Percentiles rank a stretch among this genome's conserved stretches.
Evolutionary conservation across 2,888 invertebrate species (phyloP).

Genomic region (Drosophila niveifrons): DNA sequence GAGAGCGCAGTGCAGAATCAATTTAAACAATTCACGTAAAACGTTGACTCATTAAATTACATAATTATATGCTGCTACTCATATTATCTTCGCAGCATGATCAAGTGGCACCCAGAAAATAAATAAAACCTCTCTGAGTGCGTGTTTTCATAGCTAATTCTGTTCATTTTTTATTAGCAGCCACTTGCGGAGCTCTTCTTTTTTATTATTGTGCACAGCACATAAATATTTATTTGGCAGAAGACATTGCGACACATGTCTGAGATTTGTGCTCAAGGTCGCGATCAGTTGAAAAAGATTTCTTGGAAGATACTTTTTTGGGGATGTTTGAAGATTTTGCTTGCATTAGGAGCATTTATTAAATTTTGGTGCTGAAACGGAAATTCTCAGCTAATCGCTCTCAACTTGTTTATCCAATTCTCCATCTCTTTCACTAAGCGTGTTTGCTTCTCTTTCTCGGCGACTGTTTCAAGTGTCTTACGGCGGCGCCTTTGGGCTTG

Average conservation of each 20-base stretch:
- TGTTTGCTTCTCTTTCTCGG: constrained; percentile 14
- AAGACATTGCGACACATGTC: constrained; percentile 34
- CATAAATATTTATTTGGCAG: constrained; percentile 60
- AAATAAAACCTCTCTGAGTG: constrained; percentile 18
- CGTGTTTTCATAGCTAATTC: constrained; percentile 57
- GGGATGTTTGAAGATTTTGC: not conserved
- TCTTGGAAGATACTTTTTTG: constrained; percentile 54
- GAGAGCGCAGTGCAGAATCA: constrained; percentile 4
- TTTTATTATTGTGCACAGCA: constrained; percentile 40
- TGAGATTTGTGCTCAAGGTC: constrained; percentile 54
- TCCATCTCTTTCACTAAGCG: constrained; percentile 3
- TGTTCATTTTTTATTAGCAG: constrained; percentile 51
- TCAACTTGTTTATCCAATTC: constrained; percentile 61
- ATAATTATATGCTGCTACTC: constrained; percentile 29
- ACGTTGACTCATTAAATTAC: constrained; percentile 51
- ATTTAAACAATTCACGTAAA: constrained; percentile 49
- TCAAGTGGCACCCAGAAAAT: constrained; percentile 42
- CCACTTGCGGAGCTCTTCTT: constrained; percentile 45
- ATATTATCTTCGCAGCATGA: constrained; percentile 21
- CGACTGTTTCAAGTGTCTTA: constrained; percentile 52
- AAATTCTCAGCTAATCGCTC: constrained; percentile 63
- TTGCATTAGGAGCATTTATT: constrained; percentile 58
- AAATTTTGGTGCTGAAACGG: constrained; percentile 56
- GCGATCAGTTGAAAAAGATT: constrained; percentile 20
- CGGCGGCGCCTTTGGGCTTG: constrained; percentile 71